Evolutionary conservation across 2,797 vertebrate genomes (phyloP).

Genomic region (Lithobates sylvaticus): DNA sequence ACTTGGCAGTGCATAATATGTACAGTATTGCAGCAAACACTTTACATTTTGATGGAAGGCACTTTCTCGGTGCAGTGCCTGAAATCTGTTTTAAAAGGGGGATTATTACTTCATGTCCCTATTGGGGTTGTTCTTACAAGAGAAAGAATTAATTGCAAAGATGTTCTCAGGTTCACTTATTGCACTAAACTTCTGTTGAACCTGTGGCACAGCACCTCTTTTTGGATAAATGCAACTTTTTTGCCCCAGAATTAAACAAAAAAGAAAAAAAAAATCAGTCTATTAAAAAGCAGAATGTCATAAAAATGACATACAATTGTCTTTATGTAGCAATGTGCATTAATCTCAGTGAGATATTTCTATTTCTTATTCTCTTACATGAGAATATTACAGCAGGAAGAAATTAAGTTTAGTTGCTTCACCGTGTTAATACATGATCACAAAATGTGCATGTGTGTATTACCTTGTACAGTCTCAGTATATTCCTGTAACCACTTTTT

Average conservation of each 20-base stretch:
- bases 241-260: constrained; percentile 79
- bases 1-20: constrained; percentile 75
- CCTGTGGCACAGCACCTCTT: constrained; percentile 92
- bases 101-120: constrained; percentile 33
- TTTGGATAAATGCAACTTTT: constrained; percentile 95
- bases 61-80: constrained; percentile 44
- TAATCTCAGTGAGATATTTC: constrained; percentile 99
- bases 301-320: constrained; percentile 94
- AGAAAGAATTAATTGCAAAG: constrained; percentile 81
- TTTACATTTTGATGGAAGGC: constrained; percentile 74
- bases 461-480: constrained; percentile 92
- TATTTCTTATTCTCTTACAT: constrained; percentile 99
- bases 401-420: constrained; percentile 90
- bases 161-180: constrained; percentile 92
- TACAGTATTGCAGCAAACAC: constrained; percentile 81
- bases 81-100: constrained; percentile 19
- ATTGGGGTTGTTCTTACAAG: constrained; percentile 23
- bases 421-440: constrained; percentile 98
- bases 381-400: constrained; percentile 97
- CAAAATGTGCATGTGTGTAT: constrained; percentile 95
- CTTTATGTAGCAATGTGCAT: constrained; percentile 99
- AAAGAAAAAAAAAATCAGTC: constrained; percentile 80
- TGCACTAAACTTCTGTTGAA: constrained; percentile 96
- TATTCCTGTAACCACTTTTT: constrained; percentile 95
- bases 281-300: constrained; percentile 79